phyloP scores from a whole-genome alignment of 2,113 vertebrate genomes.

The Sceloporus tristichus region DNA sequence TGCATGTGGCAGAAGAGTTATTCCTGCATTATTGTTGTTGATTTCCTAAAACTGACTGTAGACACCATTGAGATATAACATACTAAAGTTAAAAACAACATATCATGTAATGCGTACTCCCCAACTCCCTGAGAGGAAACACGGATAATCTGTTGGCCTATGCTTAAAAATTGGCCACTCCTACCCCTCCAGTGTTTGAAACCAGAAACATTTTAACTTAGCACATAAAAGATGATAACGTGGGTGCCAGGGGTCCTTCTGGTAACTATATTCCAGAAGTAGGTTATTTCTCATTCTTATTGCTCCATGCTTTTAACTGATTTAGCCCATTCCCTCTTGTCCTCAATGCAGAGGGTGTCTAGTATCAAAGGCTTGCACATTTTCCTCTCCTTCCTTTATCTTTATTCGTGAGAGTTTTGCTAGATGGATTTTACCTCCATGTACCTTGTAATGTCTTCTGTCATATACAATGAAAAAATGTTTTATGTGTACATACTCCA shows the following conservation, averaged over 20 bases:
- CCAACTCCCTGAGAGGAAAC: background rate
- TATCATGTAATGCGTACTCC: background rate
- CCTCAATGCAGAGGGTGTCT: background rate
- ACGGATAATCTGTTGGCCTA: background rate
- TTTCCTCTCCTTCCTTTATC: background rate
- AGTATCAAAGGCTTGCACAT: background rate
- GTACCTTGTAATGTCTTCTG: too few species aligned
- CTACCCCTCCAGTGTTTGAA: background rate
- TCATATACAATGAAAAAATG: too few species aligned
- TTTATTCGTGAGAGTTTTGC: background rate
- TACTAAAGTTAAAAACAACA: background rate
- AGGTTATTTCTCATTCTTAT: background rate
- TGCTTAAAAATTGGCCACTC: background rate
- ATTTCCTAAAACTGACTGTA: background rate
- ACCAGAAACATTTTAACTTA: background rate
- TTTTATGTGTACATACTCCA: too few species aligned
- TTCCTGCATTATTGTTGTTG: background rate
- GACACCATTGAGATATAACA: background rate
- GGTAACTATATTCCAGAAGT: too few species aligned
- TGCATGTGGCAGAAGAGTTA: too few species aligned
- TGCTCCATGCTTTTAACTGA: background rate
- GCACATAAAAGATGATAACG: background rate
- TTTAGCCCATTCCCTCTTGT: background rate
- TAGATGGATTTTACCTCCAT: background rate
- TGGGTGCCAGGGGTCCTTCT: background rate